These are phyloP conservation scores for Tetrao urogallus DNA, from an alignment of 2,113 vertebrate species.

Conservation along the genomic window DNA sequence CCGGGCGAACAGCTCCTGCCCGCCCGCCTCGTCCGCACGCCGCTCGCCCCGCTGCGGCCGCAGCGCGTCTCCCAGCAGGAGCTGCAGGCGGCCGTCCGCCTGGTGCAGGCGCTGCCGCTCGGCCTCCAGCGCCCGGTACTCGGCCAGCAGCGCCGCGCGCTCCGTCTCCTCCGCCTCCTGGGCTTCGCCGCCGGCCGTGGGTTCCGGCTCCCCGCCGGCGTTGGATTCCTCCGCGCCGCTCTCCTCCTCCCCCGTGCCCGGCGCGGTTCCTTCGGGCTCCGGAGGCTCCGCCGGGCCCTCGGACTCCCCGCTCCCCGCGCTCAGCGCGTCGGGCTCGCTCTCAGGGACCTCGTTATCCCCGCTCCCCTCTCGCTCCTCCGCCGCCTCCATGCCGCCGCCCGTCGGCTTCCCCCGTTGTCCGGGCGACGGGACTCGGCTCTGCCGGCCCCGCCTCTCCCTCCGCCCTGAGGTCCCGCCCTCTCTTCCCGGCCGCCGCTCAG, in stretches of 20 bases:
- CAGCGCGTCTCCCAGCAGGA: conserved; percentile 73
- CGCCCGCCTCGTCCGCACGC: conserved; percentile 16
- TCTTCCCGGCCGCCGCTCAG: not conserved
- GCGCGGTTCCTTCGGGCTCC: not conserved
- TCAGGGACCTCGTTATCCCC: too few relatives aligned
- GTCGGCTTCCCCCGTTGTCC: not conserved
- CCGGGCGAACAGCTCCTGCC: conserved; percentile 72
- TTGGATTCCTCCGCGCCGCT: not conserved
- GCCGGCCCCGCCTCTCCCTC: not conserved
- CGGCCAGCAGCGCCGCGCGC: conserved; percentile 44
- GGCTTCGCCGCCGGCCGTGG: too few relatives aligned
- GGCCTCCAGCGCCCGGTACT: conserved; percentile 59
- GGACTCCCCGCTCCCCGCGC: not conserved
- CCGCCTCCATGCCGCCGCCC: too few relatives aligned
- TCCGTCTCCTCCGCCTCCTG: not conserved
- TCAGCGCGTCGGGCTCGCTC: too few relatives aligned
- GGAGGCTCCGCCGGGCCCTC: not conserved
- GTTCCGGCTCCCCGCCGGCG: not conserved
- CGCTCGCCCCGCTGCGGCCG: conserved; percentile 55
- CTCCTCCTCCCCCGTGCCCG: not conserved
- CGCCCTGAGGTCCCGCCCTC: not conserved
- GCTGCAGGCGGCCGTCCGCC: conserved; percentile 73
- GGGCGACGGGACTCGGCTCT: not conserved
- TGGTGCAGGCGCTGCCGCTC: conserved; percentile 68
- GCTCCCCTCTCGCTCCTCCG: not conserved